These are phyloP conservation scores for Teinopalpus imperialis DNA, from an alignment of 2,888 invertebrate genomes.

Conservation along the genomic window DNA sequence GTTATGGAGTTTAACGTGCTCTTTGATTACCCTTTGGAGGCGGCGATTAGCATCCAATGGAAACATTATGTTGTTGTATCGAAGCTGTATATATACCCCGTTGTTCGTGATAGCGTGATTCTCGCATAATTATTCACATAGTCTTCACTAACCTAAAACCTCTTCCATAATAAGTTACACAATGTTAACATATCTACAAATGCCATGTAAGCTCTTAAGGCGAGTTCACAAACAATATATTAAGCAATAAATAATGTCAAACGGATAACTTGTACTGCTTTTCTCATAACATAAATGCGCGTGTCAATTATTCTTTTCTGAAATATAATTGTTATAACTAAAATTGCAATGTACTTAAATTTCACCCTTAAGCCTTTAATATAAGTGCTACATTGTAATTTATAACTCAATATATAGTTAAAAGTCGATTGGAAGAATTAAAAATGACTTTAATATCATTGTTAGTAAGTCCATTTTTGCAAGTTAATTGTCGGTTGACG, in stretches of 20 bases:
- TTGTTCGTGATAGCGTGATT: too few relatives aligned
- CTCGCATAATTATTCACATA: too few relatives aligned
- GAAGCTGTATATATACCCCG: too few relatives aligned
- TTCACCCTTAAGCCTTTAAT: not conserved
- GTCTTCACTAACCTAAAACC: too few relatives aligned
- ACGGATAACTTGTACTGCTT: not conserved
- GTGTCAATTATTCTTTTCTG: slow-evolving; percentile 3
- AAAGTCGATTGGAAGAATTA: not conserved
- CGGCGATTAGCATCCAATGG: too few relatives aligned
- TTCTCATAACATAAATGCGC: slow-evolving; percentile 2
- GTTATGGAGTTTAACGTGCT: too few relatives aligned
- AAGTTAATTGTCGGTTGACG: not conserved
- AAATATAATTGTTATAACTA: slow-evolving; percentile 2
- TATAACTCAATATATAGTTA: not conserved
- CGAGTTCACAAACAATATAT: too few relatives aligned
- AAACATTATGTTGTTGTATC: too few relatives aligned
- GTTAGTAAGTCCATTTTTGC: not conserved
- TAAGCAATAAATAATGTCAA: slow-evolving; percentile 18
- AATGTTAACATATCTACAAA: too few relatives aligned
- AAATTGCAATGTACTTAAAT: not conserved
- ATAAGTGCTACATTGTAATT: slow-evolving; percentile 2
- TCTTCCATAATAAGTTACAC: too few relatives aligned
- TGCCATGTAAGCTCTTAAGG: too few relatives aligned
- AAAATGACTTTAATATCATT: not conserved
- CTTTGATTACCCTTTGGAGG: too few relatives aligned